Conservation (phyloP, 2,888 invertebrate species). For the Drosophila merina region DNA sequence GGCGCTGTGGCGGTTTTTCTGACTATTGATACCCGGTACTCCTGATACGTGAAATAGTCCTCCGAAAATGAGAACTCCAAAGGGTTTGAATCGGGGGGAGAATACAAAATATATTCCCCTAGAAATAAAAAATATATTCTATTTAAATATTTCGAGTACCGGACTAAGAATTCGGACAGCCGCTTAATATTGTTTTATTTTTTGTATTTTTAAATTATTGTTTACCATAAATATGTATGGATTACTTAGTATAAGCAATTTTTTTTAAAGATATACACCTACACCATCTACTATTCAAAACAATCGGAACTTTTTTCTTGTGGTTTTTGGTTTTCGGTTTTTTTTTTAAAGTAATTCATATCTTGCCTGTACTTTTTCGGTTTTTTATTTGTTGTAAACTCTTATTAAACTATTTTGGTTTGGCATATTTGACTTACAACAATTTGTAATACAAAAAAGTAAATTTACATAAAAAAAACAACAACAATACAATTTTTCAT, state of each 20-base stretch:
- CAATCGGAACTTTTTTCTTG: constrained; percentile 41
- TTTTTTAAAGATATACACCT: constrained; percentile 13
- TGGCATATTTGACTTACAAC: constrained; percentile 44
- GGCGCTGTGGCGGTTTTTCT: constrained; percentile 17
- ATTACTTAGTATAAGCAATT: constrained; percentile 23
- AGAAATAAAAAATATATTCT: not conserved
- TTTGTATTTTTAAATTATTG: constrained; percentile 1
- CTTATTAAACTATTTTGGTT: constrained; percentile 41
- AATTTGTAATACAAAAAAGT: constrained; percentile 43
- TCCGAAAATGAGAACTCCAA: not conserved
- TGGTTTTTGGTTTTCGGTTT: constrained; percentile 6
- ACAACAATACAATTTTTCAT: constrained; percentile 42
- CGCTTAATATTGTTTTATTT: constrained; percentile 1
- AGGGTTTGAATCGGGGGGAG: not conserved
- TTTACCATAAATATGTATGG: constrained; percentile 26
- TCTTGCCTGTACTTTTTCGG: constrained; percentile 25
- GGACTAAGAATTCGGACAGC: constrained; percentile 13
- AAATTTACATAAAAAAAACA: constrained; percentile 45
- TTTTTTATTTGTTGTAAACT: constrained; percentile 39
- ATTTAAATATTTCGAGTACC: constrained; percentile 13
- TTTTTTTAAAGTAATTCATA: constrained; percentile 40
- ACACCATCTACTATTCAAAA: constrained; percentile 21
- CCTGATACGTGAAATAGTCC: not conserved
- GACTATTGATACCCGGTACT: constrained; percentile 19
- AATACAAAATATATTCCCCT: not conserved